phyloP scores from a whole-genome alignment of 2,797 vertebrate species.

The Pseudochirops corinnae region DNA sequence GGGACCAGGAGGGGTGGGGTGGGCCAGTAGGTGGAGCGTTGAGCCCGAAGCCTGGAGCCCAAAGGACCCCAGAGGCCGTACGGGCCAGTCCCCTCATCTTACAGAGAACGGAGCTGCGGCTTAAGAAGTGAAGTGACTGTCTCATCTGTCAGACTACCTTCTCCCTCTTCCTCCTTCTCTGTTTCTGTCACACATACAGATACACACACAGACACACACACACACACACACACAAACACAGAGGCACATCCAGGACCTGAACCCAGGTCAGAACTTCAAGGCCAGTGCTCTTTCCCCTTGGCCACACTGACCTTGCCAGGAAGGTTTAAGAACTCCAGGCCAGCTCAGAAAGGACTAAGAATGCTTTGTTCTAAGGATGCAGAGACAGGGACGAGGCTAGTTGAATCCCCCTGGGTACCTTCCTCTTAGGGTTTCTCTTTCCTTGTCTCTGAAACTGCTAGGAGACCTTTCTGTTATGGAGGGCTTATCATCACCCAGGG shows the following conservation, averaged over 20 bases:
- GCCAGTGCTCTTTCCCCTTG: neutral
- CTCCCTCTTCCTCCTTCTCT: neutral
- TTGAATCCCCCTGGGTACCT: neutral
- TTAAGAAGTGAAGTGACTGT: neutral
- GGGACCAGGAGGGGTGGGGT: neutral
- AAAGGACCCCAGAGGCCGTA: neutral
- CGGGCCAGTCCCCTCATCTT: fast-evolving
- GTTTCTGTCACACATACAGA: no score
- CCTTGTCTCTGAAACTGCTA: neutral
- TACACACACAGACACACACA: no score
- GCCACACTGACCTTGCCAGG: neutral
- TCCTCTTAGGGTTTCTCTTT: neutral
- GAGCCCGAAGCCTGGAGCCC: fast-evolving
- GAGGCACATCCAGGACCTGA: neutral
- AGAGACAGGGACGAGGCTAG: neutral
- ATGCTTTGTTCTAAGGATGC: neutral
- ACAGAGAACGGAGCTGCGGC: fast-evolving
- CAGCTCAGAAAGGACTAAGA: neutral
- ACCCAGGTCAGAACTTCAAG: neutral
- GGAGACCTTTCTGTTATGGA: neutral
- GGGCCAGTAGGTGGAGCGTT: neutral
- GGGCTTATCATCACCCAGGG: neutral
- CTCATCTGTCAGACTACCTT: neutral
- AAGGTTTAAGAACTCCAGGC: neutral
- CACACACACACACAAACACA: no score